Evolutionary conservation across 1,140 invertebrate genomes (phyloP), one percentile per base, ranked within the genome.

Genomic region (Carposina sasakii): DNA sequence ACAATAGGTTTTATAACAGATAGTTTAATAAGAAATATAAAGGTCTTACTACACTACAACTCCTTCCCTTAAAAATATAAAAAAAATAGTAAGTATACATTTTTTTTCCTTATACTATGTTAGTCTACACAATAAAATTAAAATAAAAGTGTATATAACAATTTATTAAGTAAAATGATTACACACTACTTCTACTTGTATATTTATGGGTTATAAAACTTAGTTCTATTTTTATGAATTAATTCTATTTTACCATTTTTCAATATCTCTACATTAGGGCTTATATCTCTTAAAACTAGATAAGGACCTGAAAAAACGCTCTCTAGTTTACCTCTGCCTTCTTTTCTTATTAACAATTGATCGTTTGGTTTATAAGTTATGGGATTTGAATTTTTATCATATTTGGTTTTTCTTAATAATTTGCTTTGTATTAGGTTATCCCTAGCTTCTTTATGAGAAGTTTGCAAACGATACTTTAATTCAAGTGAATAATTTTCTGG

Each of bases 331-430:
- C 13, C 22, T 2, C 20, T 15, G 12, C 9, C 13, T 39, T 22
- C 36, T 21, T 39, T 39, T 39, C 15, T 20, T 20, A 39, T 12
- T 22, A 39, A 10, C 6, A 39, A 10, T 39, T 21, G 19, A 13
- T 39, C 36, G 2, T 22, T 13, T 39, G 17, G 10, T 13, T 39
- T 39, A 13, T 39, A 39, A 2, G 13, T 3, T 10, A 39, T 10
- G 2, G 20, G 9, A 40, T 52, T 44, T 17, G 20, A 12, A 34
- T 53, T 16, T 3, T 30, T 26, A 37, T 48, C 52, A 54, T 54
- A 48, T 3, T n/a, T 39, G 21, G 1, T 10, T 36, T 36, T 36
- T 36, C 33, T 36, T 2, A 2, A 16, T 19, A 36, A 2, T 17
- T 36, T 36, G 16, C 33, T 36, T 9, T 17, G 2, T 4, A 36